These are phyloP conservation scores for Phacellophora camtschatica DNA, from an alignment of 30 jellyfish, hydroid and myxozoan species.

Conservation along the genomic window DNA sequence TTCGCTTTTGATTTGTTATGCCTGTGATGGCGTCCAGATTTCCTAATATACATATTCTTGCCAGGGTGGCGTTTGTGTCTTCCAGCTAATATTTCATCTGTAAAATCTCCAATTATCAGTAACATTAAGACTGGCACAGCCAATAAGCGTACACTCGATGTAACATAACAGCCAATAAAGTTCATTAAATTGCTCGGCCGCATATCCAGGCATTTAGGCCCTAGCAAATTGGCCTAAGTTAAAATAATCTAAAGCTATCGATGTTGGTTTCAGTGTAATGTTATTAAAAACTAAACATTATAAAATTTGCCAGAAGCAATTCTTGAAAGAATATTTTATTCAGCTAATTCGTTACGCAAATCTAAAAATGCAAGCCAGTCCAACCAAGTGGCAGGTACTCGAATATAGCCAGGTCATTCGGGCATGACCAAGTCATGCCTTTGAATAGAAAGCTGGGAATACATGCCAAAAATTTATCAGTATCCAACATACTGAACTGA, in stretches of 20 bases:
- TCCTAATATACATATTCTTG: slow-evolving; percentile 23
- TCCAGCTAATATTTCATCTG: slow-evolving; percentile 22
- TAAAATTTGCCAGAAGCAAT: no score
- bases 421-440: slow-evolving; percentile 48
- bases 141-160: background rate
- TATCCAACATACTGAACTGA: background rate
- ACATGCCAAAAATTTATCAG: background rate
- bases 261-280: no score
- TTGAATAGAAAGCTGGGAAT: slow-evolving; percentile 17
- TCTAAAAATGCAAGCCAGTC: slow-evolving; percentile 21
- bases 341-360: slow-evolving; percentile 68
- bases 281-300: no score
- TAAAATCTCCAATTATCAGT: slow-evolving; percentile 41
- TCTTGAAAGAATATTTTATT: background rate
- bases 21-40: slow-evolving; percentile 26
- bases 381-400: slow-evolving; percentile 45
- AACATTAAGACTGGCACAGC: slow-evolving; percentile 29
- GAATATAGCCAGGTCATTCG: slow-evolving; percentile 5
- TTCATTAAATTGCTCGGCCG: background rate
- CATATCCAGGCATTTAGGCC: slow-evolving; percentile 20
- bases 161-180: slow-evolving; percentile 30
- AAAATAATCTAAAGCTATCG: no score
- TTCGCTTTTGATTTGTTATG: slow-evolving; percentile 17
- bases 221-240: background rate
- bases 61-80: slow-evolving; percentile 51